phyloP scores from a whole-genome alignment of 2,797 vertebrate species.

The Phalanger gymnotis region DNA sequence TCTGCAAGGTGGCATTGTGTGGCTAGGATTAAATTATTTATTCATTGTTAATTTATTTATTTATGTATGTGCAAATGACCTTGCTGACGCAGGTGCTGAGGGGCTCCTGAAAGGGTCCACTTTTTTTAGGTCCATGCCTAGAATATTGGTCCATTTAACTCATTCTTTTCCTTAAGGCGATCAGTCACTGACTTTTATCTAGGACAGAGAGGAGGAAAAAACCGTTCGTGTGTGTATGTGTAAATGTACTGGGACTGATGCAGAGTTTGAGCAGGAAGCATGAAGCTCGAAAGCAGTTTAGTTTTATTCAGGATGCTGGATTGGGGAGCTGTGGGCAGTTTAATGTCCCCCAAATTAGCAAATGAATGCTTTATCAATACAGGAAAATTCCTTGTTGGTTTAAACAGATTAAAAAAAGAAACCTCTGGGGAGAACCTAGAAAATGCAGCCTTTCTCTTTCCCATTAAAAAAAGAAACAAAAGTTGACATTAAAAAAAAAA shows the following conservation, averaged over 20 bases:
- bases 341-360: slow-evolving; percentile 88
- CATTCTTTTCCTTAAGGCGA: slow-evolving; percentile 88
- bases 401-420: slow-evolving; percentile 81
- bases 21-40: slow-evolving; percentile 89
- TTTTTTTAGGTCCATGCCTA: slow-evolving; percentile 83
- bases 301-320: slow-evolving; percentile 81
- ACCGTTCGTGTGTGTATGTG: neutral
- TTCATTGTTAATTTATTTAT: slow-evolving; percentile 92
- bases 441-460: slow-evolving; percentile 77
- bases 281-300: slow-evolving; percentile 78
- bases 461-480: slow-evolving; percentile 53
- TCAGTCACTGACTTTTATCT: slow-evolving; percentile 87
- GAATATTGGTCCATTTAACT: slow-evolving; percentile 89
- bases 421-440: slow-evolving; percentile 76
- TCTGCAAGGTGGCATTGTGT: slow-evolving; percentile 88
- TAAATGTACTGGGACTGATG: slow-evolving; percentile 71
- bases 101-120: slow-evolving; percentile 84
- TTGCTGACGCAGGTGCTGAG: slow-evolving; percentile 88
- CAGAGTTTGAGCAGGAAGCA: slow-evolving; percentile 67
- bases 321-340: slow-evolving; percentile 73
- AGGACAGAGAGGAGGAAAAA: slow-evolving; percentile 81
- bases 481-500: slow-evolving; percentile 56
- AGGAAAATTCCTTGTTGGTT: slow-evolving; percentile 85
- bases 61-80: slow-evolving; percentile 89
- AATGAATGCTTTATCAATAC: slow-evolving; percentile 90